phyloP scores from a whole-genome alignment of 2,113 vertebrate species.

The Tricholaema leucomelas region DNA sequence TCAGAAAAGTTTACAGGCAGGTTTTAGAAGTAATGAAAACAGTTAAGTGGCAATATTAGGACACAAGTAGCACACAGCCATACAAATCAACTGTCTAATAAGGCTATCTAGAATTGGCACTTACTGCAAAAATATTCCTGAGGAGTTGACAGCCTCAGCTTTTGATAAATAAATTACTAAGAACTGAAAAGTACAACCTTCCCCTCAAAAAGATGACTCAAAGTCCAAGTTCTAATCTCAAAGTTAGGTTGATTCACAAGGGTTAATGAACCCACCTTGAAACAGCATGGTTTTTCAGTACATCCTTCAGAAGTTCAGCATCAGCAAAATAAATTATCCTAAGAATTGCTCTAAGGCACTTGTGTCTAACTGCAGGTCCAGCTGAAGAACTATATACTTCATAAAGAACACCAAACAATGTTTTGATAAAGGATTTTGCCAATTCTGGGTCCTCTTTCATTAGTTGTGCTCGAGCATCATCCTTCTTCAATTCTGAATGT shows the following conservation, averaged over 20 bases:
- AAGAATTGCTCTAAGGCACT: conserved; percentile 99
- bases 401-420: conserved; percentile 97
- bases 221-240: not conserved
- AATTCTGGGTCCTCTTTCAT: conserved; percentile 99
- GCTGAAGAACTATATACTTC: conserved; percentile 99
- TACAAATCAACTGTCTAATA: not conserved
- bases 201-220: not conserved
- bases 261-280: conserved; percentile 83
- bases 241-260: not conserved
- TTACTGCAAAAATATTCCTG: not conserved
- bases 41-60: not conserved
- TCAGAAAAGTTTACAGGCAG: not conserved
- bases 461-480: conserved; percentile 96
- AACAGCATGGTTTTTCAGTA: conserved; percentile 97
- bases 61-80: not conserved
- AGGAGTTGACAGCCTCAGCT: not conserved
- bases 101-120: not conserved
- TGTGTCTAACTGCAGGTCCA: conserved; percentile 99
- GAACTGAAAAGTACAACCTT: not conserved
- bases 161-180: not conserved
- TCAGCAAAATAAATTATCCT: conserved; percentile 99
- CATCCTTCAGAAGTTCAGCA: conserved; percentile 97
- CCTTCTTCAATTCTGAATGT: conserved; percentile 92
- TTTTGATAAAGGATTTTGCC: conserved; percentile 99
- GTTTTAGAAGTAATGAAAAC: not conserved